Conservation (phyloP, 2,113 vertebrate species). For the Urocolius indicus region DNA sequence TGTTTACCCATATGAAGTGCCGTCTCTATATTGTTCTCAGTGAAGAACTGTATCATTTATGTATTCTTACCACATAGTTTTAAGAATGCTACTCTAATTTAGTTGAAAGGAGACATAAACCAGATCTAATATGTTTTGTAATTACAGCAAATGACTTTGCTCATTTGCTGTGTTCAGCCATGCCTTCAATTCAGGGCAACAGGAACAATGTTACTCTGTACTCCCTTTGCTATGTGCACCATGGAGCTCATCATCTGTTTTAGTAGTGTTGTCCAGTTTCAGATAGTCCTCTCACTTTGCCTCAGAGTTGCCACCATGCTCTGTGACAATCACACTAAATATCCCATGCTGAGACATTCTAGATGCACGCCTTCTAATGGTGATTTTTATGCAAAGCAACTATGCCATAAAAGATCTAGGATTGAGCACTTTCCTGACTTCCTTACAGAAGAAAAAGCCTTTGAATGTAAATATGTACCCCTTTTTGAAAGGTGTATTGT, state of each 20-base stretch:
- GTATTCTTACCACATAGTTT: neutral
- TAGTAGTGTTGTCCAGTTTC: neutral
- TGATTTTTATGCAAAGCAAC: neutral
- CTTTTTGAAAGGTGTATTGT: neutral
- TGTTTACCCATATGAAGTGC: neutral
- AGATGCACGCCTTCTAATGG: neutral
- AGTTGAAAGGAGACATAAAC: slow-evolving; percentile 14
- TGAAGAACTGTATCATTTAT: neutral
- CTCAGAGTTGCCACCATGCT: neutral
- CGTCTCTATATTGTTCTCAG: neutral
- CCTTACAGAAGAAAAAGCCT: neutral
- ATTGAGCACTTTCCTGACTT: neutral
- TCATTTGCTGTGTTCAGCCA: slow-evolving; percentile 31
- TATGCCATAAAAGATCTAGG: neutral
- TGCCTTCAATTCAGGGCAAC: neutral
- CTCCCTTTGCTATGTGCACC: neutral
- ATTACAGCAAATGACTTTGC: neutral
- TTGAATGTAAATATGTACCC: neutral
- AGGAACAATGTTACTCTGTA: neutral
- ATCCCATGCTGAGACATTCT: neutral
- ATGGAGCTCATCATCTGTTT: neutral
- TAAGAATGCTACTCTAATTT: neutral
- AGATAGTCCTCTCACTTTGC: neutral
- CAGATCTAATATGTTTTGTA: neutral
- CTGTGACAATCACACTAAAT: neutral